These are phyloP conservation scores for Pegoplata infirma DNA, from an alignment of 2,888 invertebrate genomes.

Conservation along the genomic window DNA sequence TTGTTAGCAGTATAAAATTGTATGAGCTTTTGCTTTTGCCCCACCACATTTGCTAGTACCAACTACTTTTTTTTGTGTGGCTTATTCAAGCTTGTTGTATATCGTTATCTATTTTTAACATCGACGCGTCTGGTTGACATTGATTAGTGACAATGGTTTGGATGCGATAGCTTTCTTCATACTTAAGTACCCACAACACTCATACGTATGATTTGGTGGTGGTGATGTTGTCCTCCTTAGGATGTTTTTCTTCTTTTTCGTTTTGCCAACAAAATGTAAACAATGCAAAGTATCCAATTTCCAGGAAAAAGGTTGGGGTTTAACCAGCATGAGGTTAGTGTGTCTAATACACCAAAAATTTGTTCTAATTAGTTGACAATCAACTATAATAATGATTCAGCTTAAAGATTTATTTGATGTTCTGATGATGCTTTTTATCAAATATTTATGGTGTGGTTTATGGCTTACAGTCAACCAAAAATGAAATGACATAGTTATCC, in stretches of 20 bases:
- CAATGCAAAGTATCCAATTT: slow-evolving; percentile 45
- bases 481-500: too few relatives aligned
- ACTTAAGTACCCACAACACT: slow-evolving; percentile 10
- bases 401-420: slow-evolving; percentile 15
- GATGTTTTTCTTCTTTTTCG: slow-evolving; percentile 50
- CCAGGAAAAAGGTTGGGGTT: slow-evolving; percentile 46
- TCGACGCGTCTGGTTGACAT: slow-evolving; percentile 65
- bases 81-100: slow-evolving; percentile 50
- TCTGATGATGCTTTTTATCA: neutral
- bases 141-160: slow-evolving; percentile 63
- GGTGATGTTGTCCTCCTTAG: too few relatives aligned
- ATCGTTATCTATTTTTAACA: slow-evolving; percentile 67
- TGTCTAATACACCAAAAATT: slow-evolving; percentile 67
- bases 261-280: slow-evolving; percentile 35
- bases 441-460: neutral
- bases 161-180: slow-evolving; percentile 42
- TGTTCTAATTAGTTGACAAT: slow-evolving; percentile 77
- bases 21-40: too few relatives aligned
- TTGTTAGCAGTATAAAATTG: slow-evolving; percentile 74
- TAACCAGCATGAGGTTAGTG: slow-evolving; percentile 39
- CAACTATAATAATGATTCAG: slow-evolving; percentile 68
- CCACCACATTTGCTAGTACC: slow-evolving; percentile 65
- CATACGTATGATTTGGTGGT: slow-evolving; percentile 45
- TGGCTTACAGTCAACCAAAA: too few relatives aligned
- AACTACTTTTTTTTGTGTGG: neutral